Evolutionary conservation across 2,797 vertebrate genomes (phyloP), one percentile per base, ranked within the genome.

Genomic region (Pampus argenteus): DNA sequence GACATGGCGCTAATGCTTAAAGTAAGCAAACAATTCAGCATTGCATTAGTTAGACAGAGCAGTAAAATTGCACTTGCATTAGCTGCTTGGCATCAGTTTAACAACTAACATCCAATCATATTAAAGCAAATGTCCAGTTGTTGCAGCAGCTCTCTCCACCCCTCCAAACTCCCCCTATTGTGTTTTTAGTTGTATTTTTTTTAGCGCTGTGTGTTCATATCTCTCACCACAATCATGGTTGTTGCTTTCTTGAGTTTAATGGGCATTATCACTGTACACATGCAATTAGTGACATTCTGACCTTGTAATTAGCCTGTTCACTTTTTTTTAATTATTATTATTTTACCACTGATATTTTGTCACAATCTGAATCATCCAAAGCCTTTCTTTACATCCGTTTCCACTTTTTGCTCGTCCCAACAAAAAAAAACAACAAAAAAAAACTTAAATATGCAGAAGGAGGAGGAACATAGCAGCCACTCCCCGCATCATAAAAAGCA

Each of bases 401-500:
- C 25, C 34, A 36, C 34, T 36, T 73, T n/a, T 65, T 59, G 26
- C 69, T 82, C 56, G 47, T 58, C 25, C 11, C 69, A 78, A 85
- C 66, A 74, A 81, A 76, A 74, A n/a, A n/a, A n/a, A n/a, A n/a
- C n/a, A n/a, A n/a, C n/a, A n/a, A n/a, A n/a, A n/a, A n/a, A n/a
- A 58, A 64, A 63, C 58, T 70, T 83, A 70, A 77, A 67, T 60
- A 70, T 80, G 68, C 68, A 67, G 50, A 54, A 48, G 8, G 29
- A 31, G 59, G 61, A 66, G 18, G 60, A 54, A 50, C 23, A 55
- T 15, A 76, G 49, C 38, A 59, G 31, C 28, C 42, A 60, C 78
- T 68, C 18, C 45, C 71, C 79, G 74, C 52, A 55, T 81, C 68
- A 74, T 88, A 65, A 85, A 80, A 85, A 73, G 74, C 59, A 56